Evolutionary conservation across 1,140 invertebrate species (phyloP).

Genomic region (Cydia splendana): DNA sequence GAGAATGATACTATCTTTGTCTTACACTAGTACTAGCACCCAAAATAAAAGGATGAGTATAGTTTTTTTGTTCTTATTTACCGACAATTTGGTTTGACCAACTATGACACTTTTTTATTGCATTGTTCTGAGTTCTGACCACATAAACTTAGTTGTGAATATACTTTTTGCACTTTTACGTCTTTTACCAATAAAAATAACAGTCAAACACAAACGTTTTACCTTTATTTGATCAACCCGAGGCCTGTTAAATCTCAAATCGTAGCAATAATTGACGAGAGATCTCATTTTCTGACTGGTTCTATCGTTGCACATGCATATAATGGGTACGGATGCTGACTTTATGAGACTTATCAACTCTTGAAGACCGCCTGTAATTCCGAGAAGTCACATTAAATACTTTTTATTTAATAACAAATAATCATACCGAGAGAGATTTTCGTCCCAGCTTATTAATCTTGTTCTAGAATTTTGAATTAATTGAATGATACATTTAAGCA

Average conservation of each 20-base stretch:
- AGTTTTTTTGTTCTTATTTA: too few species aligned
- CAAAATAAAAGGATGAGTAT: too few species aligned
- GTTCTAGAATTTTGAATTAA: neutral
- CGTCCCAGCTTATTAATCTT: neutral
- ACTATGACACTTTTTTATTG: too few species aligned
- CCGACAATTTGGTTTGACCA: too few species aligned
- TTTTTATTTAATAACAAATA: neutral
- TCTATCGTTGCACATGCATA: constrained; percentile 99
- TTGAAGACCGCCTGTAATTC: constrained; percentile 89
- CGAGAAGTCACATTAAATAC: constrained; percentile 16
- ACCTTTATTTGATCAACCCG: constrained; percentile 95
- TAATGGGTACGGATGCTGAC: constrained; percentile 92
- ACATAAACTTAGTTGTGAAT: neutral
- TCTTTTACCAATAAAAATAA: constrained; percentile 7
- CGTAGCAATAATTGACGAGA: constrained; percentile 96
- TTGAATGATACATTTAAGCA: neutral
- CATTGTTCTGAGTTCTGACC: too few species aligned
- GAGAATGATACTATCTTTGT: too few species aligned
- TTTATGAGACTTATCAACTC: constrained; percentile 98
- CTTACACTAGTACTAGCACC: too few species aligned
- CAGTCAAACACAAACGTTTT: constrained; percentile 74
- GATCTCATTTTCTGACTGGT: constrained; percentile 96
- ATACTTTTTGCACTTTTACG: neutral
- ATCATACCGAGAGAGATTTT: neutral
- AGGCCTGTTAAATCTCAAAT: constrained; percentile 92